A percentile compares a stretch with the other conserved stretches of the same genome.
These are phyloP conservation scores for Microcebus murinus DNA, from an alignment of 2,113 vertebrate genomes.

Conservation along the genomic window DNA sequence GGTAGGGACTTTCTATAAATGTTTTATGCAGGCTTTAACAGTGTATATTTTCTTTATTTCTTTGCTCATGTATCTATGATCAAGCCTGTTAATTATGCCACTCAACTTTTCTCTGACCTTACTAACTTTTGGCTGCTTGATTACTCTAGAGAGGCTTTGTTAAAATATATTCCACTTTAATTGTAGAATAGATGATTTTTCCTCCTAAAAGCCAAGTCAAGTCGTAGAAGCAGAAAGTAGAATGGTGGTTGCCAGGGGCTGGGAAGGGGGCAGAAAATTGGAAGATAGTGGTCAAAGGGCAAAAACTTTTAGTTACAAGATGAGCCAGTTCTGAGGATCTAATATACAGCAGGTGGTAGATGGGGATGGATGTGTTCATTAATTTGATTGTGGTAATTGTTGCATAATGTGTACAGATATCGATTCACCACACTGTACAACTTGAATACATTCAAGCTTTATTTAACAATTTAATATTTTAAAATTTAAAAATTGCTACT, in stretches of 20 bases:
- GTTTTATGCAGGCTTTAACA: background rate
- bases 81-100: background rate
- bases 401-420: too few species aligned
- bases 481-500: background rate
- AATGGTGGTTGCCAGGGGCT: background rate
- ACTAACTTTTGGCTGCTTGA: background rate
- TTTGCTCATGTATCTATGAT: background rate
- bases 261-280: background rate
- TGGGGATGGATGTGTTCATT: too few species aligned
- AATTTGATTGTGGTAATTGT: background rate
- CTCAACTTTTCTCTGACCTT: background rate
- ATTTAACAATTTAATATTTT: background rate
- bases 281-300: background rate
- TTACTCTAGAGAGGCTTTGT: background rate
- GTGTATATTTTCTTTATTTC: background rate
- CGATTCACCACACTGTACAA: background rate
- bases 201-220: background rate
- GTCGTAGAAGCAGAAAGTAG: background rate
- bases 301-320: background rate
- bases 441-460: background rate
- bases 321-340: background rate
- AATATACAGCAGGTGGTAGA: fast-evolving
- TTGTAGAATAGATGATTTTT: background rate
- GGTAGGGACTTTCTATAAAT: background rate
- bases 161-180: background rate